phyloP scores from a whole-genome alignment of 2,888 invertebrate species.

The Epistrophella euchroma region DNA sequence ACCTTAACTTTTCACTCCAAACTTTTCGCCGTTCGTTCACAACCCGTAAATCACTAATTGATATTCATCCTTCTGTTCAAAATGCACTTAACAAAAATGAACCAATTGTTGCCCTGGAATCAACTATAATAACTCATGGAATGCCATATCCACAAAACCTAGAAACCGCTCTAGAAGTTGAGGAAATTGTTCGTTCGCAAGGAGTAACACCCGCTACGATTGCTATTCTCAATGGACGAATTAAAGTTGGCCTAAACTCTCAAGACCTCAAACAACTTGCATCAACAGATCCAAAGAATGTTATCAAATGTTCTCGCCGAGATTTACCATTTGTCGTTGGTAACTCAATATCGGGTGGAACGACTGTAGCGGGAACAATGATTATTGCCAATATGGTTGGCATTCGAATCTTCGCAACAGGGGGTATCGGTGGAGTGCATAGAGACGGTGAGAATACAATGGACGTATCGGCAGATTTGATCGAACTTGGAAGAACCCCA shows the following conservation, averaged over 20 bases:
- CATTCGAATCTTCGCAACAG: slow-evolving; percentile 97
- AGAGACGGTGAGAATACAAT: slow-evolving; percentile 92
- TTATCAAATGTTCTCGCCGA: slow-evolving; percentile 93
- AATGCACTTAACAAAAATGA: slow-evolving; percentile 86
- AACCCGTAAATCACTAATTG: slow-evolving; percentile 78
- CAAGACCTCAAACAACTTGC: slow-evolving; percentile 89
- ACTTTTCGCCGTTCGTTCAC: slow-evolving; percentile 9
- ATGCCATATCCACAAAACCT: slow-evolving; percentile 97
- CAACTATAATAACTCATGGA: slow-evolving; percentile 99
- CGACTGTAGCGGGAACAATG: slow-evolving; percentile 98
- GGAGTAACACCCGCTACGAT: slow-evolving; percentile 96
- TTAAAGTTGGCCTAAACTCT: slow-evolving; percentile 90
- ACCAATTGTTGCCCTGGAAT: slow-evolving; percentile 97
- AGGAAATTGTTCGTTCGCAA: slow-evolving; percentile 89
- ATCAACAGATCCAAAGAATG: slow-evolving; percentile 78
- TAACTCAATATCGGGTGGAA: slow-evolving; percentile 92
- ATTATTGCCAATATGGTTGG: slow-evolving; percentile 92
- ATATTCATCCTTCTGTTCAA: slow-evolving; percentile 87
- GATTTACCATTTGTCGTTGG: slow-evolving; percentile 92
- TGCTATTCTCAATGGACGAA: slow-evolving; percentile 92
- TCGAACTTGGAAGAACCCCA: slow-evolving; percentile 93
- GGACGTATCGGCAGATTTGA: slow-evolving; percentile 97
- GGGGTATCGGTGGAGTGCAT: slow-evolving; percentile 95
- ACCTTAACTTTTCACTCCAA: slow-evolving; percentile 3
- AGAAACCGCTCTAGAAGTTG: slow-evolving; percentile 92